Evolutionary conservation across 2,113 vertebrate genomes (phyloP).

Genomic region (Parus major): DNA sequence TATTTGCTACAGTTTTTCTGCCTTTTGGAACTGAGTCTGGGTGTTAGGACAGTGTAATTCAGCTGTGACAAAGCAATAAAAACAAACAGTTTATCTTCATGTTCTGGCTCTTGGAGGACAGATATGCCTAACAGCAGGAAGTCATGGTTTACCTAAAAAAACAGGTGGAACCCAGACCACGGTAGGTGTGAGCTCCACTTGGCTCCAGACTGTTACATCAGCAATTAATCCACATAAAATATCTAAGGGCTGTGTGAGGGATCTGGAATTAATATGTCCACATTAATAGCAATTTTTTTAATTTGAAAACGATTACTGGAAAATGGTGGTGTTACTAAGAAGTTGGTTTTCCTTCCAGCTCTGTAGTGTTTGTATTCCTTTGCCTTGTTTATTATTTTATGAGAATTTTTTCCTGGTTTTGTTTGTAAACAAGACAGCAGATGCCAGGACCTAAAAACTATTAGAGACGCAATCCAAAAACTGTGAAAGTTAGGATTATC

Average conservation of each 20-base stretch:
- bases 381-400: not conserved
- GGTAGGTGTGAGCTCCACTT: not conserved
- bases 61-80: not conserved
- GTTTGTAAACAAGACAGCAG: conserved; percentile 1
- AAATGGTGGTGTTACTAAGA: not conserved
- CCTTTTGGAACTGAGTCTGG: not conserved
- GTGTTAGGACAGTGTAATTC: not conserved
- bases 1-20: not conserved
- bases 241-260: not conserved
- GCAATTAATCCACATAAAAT: not conserved
- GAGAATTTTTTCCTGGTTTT: not conserved
- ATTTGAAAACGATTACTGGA: not conserved
- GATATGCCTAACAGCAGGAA: not conserved
- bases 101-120: not conserved
- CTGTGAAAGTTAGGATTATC: not conserved
- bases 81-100: not conserved
- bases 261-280: not conserved
- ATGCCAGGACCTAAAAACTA: not conserved
- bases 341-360: not conserved
- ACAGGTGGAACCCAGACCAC: not conserved
- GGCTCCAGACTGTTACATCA: not conserved
- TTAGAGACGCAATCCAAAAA: not conserved
- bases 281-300: not conserved
- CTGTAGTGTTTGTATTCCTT: not conserved
- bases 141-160: not conserved